These are phyloP conservation scores for Esox lucius DNA, from an alignment of 2,797 vertebrate genomes.

Conservation along the genomic window DNA sequence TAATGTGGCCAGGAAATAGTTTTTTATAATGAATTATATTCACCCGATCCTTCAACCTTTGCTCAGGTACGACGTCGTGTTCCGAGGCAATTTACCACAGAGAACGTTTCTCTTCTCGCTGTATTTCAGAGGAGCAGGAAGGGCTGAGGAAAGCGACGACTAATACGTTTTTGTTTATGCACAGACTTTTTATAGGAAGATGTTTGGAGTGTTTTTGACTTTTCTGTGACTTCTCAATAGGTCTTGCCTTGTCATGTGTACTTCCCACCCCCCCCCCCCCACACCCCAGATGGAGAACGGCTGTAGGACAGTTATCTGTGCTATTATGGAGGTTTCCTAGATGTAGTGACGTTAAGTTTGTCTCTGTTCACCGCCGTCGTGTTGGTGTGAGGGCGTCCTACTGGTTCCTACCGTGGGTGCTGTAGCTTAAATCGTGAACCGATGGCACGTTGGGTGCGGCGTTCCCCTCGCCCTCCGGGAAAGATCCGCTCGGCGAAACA, in stretches of 20 bases:
- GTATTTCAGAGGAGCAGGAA: background rate
- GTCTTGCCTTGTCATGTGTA: too few species aligned
- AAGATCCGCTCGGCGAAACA: background rate
- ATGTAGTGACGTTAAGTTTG: too few species aligned
- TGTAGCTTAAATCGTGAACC: background rate
- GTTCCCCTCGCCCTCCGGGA: background rate
- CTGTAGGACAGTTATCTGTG: too few species aligned
- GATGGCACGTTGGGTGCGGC: background rate
- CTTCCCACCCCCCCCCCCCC: too few species aligned
- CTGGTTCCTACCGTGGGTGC: background rate
- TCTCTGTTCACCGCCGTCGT: too few species aligned
- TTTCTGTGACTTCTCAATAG: too few species aligned
- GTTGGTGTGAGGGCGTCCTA: too few species aligned
- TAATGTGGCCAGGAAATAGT: constrained; percentile 11
- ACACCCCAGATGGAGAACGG: too few species aligned
- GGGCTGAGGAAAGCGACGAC: background rate
- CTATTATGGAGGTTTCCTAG: too few species aligned
- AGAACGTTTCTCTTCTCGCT: background rate
- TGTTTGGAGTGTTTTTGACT: too few species aligned
- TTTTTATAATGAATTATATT: constrained; percentile 6
- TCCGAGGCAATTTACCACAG: background rate
- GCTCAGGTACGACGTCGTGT: background rate
- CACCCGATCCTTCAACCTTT: constrained; percentile 2
- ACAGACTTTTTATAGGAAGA: too few species aligned
- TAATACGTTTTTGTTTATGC: too few species aligned